phyloP scores from a whole-genome alignment of 1,140 invertebrate species.

The Pseudomyrmex cubaensis region DNA sequence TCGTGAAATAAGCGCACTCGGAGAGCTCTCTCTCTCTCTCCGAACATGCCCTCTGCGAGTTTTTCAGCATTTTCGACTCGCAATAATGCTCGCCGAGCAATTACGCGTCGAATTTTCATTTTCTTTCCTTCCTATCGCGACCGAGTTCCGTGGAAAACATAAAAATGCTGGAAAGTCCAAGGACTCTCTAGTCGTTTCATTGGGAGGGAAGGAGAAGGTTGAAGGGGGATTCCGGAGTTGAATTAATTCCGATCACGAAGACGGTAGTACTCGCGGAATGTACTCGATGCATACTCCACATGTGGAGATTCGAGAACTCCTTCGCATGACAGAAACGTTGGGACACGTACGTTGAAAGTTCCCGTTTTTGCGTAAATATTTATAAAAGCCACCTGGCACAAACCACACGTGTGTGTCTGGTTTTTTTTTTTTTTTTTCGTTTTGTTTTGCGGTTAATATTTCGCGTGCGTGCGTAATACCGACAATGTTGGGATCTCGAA shows the following conservation, averaged over 20 bases:
- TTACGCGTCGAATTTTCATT: conserved; percentile 1
- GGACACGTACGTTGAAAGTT: conserved; percentile 7
- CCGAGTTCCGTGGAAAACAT: conserved; percentile 31
- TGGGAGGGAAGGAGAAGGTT: too few species aligned
- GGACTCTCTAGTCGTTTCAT: neutral
- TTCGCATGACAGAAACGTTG: conserved; percentile 33
- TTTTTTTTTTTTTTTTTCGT: neutral
- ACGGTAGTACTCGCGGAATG: conserved; percentile 21
- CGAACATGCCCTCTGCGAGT: conserved; percentile 6
- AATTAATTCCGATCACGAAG: conserved; percentile 63
- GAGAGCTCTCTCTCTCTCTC: neutral
- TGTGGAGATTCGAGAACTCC: neutral
- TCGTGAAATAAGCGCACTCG: conserved; percentile 19
- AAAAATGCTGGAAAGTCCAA: conserved; percentile 49
- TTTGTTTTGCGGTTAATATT: conserved; percentile 35
- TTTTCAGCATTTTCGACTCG: conserved; percentile 24
- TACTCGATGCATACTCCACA: neutral
- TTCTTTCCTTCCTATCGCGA: neutral
- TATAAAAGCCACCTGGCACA: conserved; percentile 28
- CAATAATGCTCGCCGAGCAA: neutral
- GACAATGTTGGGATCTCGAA: too few species aligned
- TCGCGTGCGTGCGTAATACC: neutral
- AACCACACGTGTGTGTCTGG: neutral
- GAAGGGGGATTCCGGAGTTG: neutral
- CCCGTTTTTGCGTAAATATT: conserved; percentile 47